phyloP scores from a whole-genome alignment of 2,113 vertebrate genomes.

The Columba janthina region DNA sequence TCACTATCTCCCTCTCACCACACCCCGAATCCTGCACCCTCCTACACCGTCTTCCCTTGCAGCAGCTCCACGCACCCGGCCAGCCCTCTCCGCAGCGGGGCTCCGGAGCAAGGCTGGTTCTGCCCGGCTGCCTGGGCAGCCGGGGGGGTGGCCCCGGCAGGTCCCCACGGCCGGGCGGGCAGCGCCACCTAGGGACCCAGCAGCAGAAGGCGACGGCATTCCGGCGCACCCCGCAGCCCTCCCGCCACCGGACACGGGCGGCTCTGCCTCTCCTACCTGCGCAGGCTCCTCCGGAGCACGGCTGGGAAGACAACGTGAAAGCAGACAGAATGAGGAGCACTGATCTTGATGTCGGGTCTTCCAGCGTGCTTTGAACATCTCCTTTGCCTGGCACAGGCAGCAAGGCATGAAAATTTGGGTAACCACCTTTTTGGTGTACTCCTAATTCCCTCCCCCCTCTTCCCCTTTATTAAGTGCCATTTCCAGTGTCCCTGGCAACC shows the following conservation, averaged over 20 bases:
- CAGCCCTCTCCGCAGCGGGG: not conserved
- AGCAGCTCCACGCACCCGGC: not conserved
- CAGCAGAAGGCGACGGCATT: not conserved
- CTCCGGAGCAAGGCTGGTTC: not conserved
- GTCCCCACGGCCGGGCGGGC: not conserved
- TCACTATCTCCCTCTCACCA: not conserved
- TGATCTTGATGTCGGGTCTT: not conserved
- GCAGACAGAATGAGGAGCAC: not conserved
- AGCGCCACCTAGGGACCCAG: slow-evolving; percentile 10
- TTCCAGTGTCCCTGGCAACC: not conserved
- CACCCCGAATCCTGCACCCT: not conserved
- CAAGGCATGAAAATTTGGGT: not conserved
- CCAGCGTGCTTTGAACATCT: accelerated
- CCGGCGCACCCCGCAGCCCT: not conserved
- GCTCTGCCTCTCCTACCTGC: no score
- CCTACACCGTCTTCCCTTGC: not conserved
- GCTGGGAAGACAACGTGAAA: not conserved
- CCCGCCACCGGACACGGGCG: accelerated
- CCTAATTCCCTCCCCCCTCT: not conserved
- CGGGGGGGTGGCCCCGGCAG: no score
- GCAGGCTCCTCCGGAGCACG: no score
- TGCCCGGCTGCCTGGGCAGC: not conserved
- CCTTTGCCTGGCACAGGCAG: not conserved
- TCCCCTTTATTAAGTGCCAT: not conserved
- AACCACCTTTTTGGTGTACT: not conserved